Evolutionary conservation across 2,113 vertebrate genomes (phyloP).

Genomic region (Chaetura pelagica): DNA sequence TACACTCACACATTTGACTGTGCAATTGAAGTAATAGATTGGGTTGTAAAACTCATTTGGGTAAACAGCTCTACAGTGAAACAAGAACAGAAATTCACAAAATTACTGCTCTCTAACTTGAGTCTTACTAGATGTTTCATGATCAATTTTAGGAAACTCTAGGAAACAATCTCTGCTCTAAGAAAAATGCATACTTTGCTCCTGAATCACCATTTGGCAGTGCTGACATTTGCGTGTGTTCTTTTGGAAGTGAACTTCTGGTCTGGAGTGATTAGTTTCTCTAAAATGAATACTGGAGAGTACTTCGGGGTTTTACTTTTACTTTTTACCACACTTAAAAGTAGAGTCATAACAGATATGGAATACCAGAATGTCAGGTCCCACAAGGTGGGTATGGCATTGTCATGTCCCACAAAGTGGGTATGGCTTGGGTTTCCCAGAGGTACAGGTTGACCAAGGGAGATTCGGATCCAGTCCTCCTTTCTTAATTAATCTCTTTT

Average conservation of each 20-base stretch:
- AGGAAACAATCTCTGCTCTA: background rate
- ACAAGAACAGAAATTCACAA: background rate
- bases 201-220: slow-evolving; percentile 40
- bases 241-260: background rate
- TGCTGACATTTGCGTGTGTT: background rate
- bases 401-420: too few species aligned
- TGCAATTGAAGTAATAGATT: background rate
- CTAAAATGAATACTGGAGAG: background rate
- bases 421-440: too few species aligned
- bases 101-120: background rate
- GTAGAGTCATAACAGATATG: background rate
- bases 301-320: background rate
- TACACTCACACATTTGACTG: background rate
- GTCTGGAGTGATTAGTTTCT: background rate
- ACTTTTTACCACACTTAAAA: background rate
- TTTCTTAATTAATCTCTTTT: too few species aligned
- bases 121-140: background rate
- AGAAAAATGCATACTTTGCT: slow-evolving; percentile 13
- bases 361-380: background rate
- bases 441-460: too few species aligned
- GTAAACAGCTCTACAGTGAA: background rate
- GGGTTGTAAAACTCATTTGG: background rate
- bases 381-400: too few species aligned
- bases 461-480: too few species aligned
- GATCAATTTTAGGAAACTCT: background rate